Conservation (phyloP, 2,797 vertebrate genomes). For the Mycteria americana region DNA sequence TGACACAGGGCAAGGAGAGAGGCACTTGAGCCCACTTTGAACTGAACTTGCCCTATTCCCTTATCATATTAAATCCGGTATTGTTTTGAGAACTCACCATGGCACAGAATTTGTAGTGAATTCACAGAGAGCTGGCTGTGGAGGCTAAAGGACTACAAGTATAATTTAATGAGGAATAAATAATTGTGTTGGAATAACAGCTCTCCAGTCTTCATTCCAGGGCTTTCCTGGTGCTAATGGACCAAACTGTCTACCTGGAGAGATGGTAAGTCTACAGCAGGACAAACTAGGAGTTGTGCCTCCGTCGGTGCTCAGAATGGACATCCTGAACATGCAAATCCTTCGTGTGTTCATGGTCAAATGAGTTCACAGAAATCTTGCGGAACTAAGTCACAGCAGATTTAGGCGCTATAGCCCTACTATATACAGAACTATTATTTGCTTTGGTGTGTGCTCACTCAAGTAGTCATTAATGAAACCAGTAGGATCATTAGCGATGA, state of each 20-base stretch:
- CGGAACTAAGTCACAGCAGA: not conserved
- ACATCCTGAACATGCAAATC: not conserved
- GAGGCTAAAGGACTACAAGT: not conserved
- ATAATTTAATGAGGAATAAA: not conserved
- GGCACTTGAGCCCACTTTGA: not conserved
- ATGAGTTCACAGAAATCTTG: not conserved
- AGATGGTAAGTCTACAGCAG: constrained; percentile 61
- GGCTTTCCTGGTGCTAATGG: constrained; percentile 76
- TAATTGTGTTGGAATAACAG: not conserved
- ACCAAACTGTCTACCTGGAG: constrained; percentile 74
- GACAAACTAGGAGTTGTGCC: not conserved
- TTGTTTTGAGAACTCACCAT: not conserved
- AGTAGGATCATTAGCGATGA: not conserved
- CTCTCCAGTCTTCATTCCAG: constrained; percentile 33
- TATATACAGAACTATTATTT: not conserved
- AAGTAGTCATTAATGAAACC: not conserved
- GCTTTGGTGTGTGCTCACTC: not conserved
- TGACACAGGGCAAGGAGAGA: not conserved
- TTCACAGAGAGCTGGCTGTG: not conserved
- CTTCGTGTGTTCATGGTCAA: not conserved
- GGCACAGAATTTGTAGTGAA: not conserved
- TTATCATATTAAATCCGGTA: not conserved
- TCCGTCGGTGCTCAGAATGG: fast-evolving
- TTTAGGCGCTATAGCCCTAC: not conserved
- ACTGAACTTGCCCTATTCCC: not conserved